phyloP scores from a whole-genome alignment of 2,888 invertebrate species.

The Emmelina monodactyla region DNA sequence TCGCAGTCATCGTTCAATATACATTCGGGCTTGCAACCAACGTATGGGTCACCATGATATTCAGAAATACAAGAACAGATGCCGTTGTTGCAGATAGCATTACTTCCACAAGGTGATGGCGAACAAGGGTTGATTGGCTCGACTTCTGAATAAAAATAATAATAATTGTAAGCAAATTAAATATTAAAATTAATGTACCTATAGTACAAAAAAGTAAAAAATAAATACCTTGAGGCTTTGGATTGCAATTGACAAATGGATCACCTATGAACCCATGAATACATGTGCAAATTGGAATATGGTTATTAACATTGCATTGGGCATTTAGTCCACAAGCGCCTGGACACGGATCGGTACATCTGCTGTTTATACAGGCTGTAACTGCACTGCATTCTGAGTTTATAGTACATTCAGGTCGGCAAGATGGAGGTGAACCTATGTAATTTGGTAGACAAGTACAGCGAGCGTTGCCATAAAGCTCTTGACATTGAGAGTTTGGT shows the following conservation, averaged over 20 bases:
- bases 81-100: conserved; percentile 70
- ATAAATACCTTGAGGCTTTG: conserved; percentile 29
- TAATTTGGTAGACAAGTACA: conserved; percentile 77
- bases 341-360: conserved; percentile 79
- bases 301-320: conserved; percentile 75
- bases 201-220: conserved; percentile 5
- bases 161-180: neutral
- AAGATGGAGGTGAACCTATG: conserved; percentile 78
- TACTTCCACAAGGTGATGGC: conserved; percentile 75
- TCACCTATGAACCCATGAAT: conserved; percentile 74
- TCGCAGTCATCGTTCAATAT: conserved; percentile 77
- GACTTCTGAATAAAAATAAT: conserved; percentile 28
- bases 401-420: conserved; percentile 76
- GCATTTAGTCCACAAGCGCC: conserved; percentile 81
- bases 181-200: neutral
- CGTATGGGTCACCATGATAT: conserved; percentile 77
- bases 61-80: conserved; percentile 74
- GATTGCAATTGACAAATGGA: conserved; percentile 69
- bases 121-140: conserved; percentile 67
- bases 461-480: conserved; percentile 69
- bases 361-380: conserved; percentile 74
- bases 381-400: conserved; percentile 76
- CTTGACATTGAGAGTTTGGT: conserved; percentile 76
- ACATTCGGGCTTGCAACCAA: conserved; percentile 81
- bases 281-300: conserved; percentile 75